These are phyloP conservation scores for Chamaedrilus cognettii DNA, from an alignment of 2,888 invertebrate species.

Conservation along the genomic window DNA sequence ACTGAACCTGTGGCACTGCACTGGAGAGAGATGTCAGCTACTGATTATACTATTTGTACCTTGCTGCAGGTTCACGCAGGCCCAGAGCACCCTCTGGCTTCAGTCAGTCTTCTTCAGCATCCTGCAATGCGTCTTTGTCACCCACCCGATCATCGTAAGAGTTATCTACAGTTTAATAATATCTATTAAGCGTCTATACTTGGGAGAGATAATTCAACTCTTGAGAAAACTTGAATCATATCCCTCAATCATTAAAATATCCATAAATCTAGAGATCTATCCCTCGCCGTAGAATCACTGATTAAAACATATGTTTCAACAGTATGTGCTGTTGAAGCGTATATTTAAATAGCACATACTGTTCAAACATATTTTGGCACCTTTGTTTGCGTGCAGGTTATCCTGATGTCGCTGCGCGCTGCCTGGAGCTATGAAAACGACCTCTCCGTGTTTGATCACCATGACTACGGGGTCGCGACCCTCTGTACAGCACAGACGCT, in stretches of 20 bases:
- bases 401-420: slow-evolving; percentile 45
- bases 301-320: no score
- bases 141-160: slow-evolving; percentile 55
- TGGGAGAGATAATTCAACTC: no score
- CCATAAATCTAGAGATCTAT: no score
- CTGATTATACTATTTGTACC: no score
- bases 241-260: no score
- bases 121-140: slow-evolving; percentile 54
- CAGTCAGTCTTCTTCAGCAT: slow-evolving; percentile 57
- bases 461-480: slow-evolving; percentile 38
- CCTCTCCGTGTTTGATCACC: slow-evolving; percentile 49
- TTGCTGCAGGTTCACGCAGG: slow-evolving; percentile 48
- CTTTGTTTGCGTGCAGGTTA: slow-evolving; percentile 41
- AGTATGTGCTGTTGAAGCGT: no score
- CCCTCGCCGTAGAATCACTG: no score
- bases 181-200: no score
- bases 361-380: not conserved
- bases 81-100: slow-evolving; percentile 53
- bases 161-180: no score
- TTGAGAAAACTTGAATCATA: no score
- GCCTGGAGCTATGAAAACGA: slow-evolving; percentile 48
- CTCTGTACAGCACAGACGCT: not conserved
- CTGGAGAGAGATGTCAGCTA: not conserved
- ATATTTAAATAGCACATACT: slow-evolving; percentile 9
- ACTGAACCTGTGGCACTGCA: not conserved